Base-by-base conservation (phyloP, 2,888 invertebrate species). In the Bugula neritina region DNA sequence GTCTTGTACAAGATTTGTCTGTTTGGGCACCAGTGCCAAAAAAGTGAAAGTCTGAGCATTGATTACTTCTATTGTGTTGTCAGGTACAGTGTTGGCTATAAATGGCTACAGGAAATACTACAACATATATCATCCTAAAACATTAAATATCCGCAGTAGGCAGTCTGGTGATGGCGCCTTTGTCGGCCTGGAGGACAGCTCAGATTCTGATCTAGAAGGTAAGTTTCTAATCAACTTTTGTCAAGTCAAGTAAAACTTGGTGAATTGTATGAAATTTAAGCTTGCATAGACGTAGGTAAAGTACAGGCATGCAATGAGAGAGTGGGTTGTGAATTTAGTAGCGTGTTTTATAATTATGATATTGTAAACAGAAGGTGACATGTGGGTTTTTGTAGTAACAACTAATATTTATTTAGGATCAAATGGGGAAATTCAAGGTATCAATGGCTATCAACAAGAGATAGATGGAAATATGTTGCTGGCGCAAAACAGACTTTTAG, bases 31-130 rank as follows among this genome's bases (percentile, higher is more conserved):
- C n/a, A n/a, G n/a, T n/a, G n/a, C n/a, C n/a, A n/a, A n/a, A n/a
- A n/a, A n/a, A n/a, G n/a, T n/a, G n/a, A n/a, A n/a, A n/a, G n/a
- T n/a, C n/a, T n/a, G n/a, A n/a, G n/a, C n/a, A n/a, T n/a, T n/a
- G n/a, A n/a, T n/a, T n/a, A n/a, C n/a, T n/a, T n/a, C n/a, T n/a
- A n/a, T n/a, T 43, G 55, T 55, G 23, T 97, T 97, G 83, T 91
- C 97, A 58, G 98, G 98, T 31, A 85, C 85, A 1, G 97, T 99
- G 73, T 87, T 99, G 69, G 92, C 96, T 0, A 87, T 99, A 75
- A 98, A 98, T 86, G 97, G 98, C 31, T 93, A 94, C 86, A 88
- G 97, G 75, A 94, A 94, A 86, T 97, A 98, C 87, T 98, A 95
- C 87, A 97, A 95, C 84, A 95, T 99, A 88, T 99, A 96, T 86